phyloP scores from a whole-genome alignment of 2,113 vertebrate genomes.

The Mobula hypostoma region DNA sequence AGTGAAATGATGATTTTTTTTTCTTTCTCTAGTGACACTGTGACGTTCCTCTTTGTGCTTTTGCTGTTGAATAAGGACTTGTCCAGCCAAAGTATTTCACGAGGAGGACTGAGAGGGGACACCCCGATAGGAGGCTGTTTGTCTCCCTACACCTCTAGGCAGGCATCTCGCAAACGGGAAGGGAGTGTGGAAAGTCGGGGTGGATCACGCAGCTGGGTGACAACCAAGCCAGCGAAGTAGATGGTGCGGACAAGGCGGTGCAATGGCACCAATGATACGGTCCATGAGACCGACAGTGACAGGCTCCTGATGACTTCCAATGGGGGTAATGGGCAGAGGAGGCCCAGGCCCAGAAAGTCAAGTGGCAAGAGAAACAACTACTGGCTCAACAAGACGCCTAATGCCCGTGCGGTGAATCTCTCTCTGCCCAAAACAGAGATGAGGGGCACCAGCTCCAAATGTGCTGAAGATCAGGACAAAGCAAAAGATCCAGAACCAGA shows the following conservation, averaged over 20 bases:
- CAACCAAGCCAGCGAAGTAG: conserved; percentile 27
- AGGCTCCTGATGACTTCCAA: conserved; percentile 51
- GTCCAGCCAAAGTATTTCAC: background rate
- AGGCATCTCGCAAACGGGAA: background rate
- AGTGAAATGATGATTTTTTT: background rate
- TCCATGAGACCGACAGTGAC: conserved; percentile 50
- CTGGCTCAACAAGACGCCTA: background rate
- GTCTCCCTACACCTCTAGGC: background rate
- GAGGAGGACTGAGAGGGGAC: conserved; percentile 26
- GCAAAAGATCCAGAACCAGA: background rate
- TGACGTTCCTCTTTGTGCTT: background rate
- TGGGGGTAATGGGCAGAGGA: background rate
- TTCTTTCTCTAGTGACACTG: conserved; percentile 2
- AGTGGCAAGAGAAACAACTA: background rate
- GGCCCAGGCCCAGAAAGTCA: background rate
- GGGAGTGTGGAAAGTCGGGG: conserved; percentile 21
- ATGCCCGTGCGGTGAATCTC: background rate
- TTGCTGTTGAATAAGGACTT: background rate
- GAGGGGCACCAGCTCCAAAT: too few relatives aligned
- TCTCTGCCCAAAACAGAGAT: background rate
- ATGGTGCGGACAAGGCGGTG: background rate
- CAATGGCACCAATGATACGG: conserved; percentile 43
- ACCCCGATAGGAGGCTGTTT: background rate
- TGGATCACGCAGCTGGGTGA: background rate
- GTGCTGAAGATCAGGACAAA: background rate